phyloP scores from a whole-genome alignment of 2,113 vertebrate species.

The Arvicanthis niloticus region DNA sequence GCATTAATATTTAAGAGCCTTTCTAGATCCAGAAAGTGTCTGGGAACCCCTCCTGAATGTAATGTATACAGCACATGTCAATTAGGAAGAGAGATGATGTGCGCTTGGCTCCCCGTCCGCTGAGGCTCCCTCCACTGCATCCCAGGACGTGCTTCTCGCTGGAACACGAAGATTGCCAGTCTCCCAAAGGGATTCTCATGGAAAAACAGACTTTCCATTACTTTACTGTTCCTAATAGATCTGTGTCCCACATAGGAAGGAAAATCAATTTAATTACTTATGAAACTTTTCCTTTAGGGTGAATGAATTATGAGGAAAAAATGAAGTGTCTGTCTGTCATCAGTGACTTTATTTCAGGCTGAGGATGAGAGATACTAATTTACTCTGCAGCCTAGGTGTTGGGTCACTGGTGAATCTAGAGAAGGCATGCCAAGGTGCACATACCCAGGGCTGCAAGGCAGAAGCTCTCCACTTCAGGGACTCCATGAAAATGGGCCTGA shows the following conservation, averaged over 20 bases:
- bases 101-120: background rate
- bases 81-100: background rate
- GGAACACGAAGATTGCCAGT: background rate
- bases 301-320: slow-evolving; percentile 63
- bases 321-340: slow-evolving; percentile 74
- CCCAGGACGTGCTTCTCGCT: background rate
- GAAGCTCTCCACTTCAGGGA: slow-evolving; percentile 35
- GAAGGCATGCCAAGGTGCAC: background rate
- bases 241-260: slow-evolving; percentile 2
- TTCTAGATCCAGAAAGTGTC: slow-evolving; percentile 29
- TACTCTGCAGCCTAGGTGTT: slow-evolving; percentile 47
- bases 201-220: background rate
- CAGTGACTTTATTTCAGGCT: slow-evolving; percentile 60
- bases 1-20: background rate
- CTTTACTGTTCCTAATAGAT: slow-evolving; percentile 44
- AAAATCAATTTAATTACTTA: slow-evolving; percentile 55
- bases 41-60: background rate
- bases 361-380: slow-evolving; percentile 55
- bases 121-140: background rate
- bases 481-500: slow-evolving; percentile 16
- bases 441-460: slow-evolving; percentile 16
- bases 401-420: background rate
- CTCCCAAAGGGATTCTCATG: background rate
- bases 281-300: slow-evolving; percentile 50
- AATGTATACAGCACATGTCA: background rate